These are phyloP conservation scores for Drosophila kepulauana DNA, from an alignment of 1,140 invertebrate genomes.

Conservation along the genomic window DNA sequence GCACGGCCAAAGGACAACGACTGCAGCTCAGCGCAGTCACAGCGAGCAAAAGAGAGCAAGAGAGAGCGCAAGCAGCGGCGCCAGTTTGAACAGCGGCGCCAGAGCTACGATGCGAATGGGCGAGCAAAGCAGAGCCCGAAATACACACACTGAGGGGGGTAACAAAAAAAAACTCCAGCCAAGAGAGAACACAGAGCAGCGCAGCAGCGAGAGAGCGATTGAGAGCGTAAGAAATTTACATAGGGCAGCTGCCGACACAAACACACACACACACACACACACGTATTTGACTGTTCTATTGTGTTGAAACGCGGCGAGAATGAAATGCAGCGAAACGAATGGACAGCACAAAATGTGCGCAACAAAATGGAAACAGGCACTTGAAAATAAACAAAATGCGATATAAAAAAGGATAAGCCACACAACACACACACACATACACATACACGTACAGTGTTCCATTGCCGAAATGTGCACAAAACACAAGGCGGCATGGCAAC, in stretches of 20 bases:
- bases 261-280: conserved; percentile 13
- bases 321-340: conserved; percentile 83
- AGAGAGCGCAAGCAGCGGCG: conserved; percentile 25
- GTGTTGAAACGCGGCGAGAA: conserved; percentile 73
- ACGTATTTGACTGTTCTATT: conserved; percentile 20
- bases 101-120: conserved; percentile 55
- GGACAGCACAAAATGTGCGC: conserved; percentile 65
- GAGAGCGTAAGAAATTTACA: conserved; percentile 49
- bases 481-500: conserved; percentile 59
- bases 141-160: conserved; percentile 31
- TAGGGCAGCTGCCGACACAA: conserved; percentile 60
- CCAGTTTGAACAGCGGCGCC: conserved; percentile 44
- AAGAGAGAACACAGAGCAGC: conserved; percentile 5
- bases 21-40: conserved; percentile 58
- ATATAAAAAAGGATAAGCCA: conserved; percentile 77
- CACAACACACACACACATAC: conserved; percentile 34
- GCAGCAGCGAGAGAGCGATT: not conserved
- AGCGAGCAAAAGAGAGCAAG: conserved; percentile 39
- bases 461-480: conserved; percentile 68
- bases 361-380: conserved; percentile 70
- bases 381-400: conserved; percentile 75
- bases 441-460: conserved; percentile 41
- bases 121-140: conserved; percentile 52
- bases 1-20: conserved; percentile 74
- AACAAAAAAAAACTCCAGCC: conserved; percentile 10